A percentile compares a stretch with the other conserved stretches of the same genome.
phyloP scores from a whole-genome alignment of 2,113 vertebrate species.

The Tragelaphus buxtoni region DNA sequence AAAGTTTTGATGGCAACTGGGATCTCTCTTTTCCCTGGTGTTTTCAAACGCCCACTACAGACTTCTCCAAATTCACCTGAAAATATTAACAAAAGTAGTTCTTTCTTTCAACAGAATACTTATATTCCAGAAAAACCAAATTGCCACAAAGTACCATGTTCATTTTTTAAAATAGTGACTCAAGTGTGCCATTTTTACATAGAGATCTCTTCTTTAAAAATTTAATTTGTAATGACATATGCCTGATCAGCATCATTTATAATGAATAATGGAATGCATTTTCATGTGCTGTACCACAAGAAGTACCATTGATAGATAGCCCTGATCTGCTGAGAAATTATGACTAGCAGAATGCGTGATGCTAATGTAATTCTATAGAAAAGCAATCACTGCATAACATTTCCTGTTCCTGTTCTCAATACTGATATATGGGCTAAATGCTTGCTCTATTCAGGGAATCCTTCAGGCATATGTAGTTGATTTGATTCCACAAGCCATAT shows the following conservation, averaged over 20 bases:
- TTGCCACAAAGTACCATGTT: background rate
- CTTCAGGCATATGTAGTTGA: background rate
- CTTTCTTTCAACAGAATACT: background rate
- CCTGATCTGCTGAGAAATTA: conserved; percentile 42
- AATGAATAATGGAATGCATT: background rate
- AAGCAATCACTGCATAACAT: conserved; percentile 4
- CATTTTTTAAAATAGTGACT: background rate
- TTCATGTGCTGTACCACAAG: background rate
- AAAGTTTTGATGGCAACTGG: conserved; percentile 96
- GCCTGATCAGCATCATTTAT: background rate
- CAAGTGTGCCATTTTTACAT: background rate
- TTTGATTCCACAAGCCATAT: background rate
- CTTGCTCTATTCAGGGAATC: background rate
- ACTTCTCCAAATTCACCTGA: conserved; percentile 97
- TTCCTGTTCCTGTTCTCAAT: conserved; percentile 22
- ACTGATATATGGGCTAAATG: background rate
- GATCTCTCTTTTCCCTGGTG: conserved; percentile 95
- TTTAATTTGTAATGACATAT: background rate
- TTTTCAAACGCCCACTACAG: conserved; percentile 93
- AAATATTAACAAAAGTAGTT: conserved; percentile 49
- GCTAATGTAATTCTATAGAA: conserved; percentile 29
- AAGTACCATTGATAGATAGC: background rate
- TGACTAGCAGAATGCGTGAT: background rate
- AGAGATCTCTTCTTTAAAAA: conserved; percentile 21
- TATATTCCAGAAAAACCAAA: background rate